A percentile compares a stretch with the other conserved stretches of the same genome.
phyloP scores from a whole-genome alignment of 2,888 invertebrate species.

The Sinelater perroti region DNA sequence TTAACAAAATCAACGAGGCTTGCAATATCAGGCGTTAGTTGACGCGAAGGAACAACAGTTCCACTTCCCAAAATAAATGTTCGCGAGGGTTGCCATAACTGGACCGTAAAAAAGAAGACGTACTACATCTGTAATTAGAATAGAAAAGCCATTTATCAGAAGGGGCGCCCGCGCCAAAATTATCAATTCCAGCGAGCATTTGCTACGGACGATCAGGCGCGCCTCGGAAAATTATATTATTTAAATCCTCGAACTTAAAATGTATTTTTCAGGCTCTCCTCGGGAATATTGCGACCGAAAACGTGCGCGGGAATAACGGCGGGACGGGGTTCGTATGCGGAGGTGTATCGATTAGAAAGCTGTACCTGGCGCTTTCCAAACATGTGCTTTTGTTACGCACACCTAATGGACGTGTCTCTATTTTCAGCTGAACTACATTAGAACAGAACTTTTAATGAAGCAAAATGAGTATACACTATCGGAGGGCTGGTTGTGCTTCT shows the following conservation, averaged over 20 bases:
- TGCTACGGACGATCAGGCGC: not conserved
- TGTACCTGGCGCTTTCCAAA: not conserved
- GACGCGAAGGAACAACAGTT: too few species aligned
- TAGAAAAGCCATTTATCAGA: slow-evolving; percentile 4
- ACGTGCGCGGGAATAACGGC: not conserved
- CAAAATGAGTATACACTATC: too few species aligned
- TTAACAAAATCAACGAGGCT: too few species aligned
- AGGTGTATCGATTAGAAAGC: slow-evolving; percentile 17
- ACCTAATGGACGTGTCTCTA: not conserved
- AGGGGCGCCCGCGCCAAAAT: not conserved
- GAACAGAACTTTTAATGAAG: too few species aligned
- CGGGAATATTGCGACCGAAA: too few species aligned
- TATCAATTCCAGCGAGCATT: not conserved
- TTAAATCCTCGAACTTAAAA: too few species aligned
- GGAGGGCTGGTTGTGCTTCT: too few species aligned
- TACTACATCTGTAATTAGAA: not conserved
- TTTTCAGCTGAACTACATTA: too few species aligned
- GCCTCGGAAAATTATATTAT: too few species aligned
- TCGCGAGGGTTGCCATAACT: not conserved
- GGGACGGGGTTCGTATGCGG: slow-evolving; percentile 9
- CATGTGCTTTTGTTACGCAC: not conserved
- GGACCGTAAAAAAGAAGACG: not conserved
- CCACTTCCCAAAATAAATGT: not conserved
- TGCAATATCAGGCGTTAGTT: too few species aligned
- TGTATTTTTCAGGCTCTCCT: too few species aligned